phyloP scores from a whole-genome alignment of 2,888 invertebrate species.

The Ichneumoninae sp. region DNA sequence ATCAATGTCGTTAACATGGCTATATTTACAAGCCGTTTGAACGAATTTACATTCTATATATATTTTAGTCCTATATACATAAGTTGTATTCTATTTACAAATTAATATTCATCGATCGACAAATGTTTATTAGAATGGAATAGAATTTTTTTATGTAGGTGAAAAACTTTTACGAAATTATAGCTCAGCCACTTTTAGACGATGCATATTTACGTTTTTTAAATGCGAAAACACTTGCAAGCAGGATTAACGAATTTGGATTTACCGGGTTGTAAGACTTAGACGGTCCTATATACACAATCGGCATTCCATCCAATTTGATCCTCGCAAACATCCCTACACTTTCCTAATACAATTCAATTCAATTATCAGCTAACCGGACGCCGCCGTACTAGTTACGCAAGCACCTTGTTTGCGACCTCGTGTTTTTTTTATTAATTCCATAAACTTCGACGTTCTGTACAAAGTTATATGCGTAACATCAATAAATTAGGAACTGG shows the following conservation, averaged over 20 bases:
- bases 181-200: neutral
- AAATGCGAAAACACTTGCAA: neutral
- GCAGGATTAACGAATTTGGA: neutral
- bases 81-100: neutral
- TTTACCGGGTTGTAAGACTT: neutral
- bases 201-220: neutral
- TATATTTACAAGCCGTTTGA: neutral
- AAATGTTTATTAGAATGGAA: neutral
- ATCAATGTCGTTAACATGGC: neutral
- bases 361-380: slow-evolving; percentile 37
- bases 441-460: neutral
- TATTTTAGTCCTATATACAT: neutral
- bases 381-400: slow-evolving; percentile 28
- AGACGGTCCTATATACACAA: neutral
- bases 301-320: slow-evolving; percentile 30
- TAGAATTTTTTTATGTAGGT: neutral
- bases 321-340: slow-evolving; percentile 8
- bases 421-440: slow-evolving; percentile 16
- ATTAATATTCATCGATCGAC: neutral
- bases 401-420: slow-evolving; percentile 28
- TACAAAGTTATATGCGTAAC: neutral
- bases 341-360: slow-evolving; percentile 43
- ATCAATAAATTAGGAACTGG: neutral
- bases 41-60: too few relatives aligned
- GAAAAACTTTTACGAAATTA: neutral